Base-by-base conservation (phyloP, 2,797 vertebrate species). In the Coregonus suidteri region DNA sequence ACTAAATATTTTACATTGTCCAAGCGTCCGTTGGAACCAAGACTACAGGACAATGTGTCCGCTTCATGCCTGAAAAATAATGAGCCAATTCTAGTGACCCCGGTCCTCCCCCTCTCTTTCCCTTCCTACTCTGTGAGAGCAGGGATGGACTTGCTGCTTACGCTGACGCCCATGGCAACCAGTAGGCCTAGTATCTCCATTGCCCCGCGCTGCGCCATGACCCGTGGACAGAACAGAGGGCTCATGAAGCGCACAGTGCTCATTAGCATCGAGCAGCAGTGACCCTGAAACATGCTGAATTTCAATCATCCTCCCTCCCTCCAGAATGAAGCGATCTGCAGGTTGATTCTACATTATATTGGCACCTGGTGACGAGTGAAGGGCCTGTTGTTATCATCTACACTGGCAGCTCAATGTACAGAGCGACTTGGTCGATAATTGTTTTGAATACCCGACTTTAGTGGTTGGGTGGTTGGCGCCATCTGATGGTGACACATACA, bases 91-190 rank as follows among this genome's bases (percentile, higher is more conserved):
- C 93, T 82, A 81, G 80, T 79, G 83, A 86, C 81, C 79, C 41
- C 52, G 47, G 54, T 77, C 65, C 68, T 59, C 75, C 77, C 75
- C 76, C 25, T 25, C 37, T 52, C 11, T 15, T 52, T 20, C 51
- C 15, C 18, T 18, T 3, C 59, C 4, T 79, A 77, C 77, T 74
- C 37, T 66, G 65, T 67, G 65, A 34, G 13, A 16, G 65, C 30
- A n/a, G 81, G 74, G 86, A 84, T 81, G 66, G 86, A 87, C 85
- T 87, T 86, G 62, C 31, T 74, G 92, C 90, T 91, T 87, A 84
- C 89, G 85, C 87, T 88, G 77, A 83, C 87, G 88, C 88, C 92
- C 93, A 90, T 93, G 92, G 93, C 93, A 94, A 95, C 93, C 90
- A 80, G 87, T 90, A 90, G 41, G 9, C 9, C 9, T 47, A 47